Percentiles rank a stretch among this genome's conserved stretches.
These are phyloP conservation scores for Balearica regulorum DNA, from an alignment of 2,797 vertebrate species.

Conservation along the genomic window DNA sequence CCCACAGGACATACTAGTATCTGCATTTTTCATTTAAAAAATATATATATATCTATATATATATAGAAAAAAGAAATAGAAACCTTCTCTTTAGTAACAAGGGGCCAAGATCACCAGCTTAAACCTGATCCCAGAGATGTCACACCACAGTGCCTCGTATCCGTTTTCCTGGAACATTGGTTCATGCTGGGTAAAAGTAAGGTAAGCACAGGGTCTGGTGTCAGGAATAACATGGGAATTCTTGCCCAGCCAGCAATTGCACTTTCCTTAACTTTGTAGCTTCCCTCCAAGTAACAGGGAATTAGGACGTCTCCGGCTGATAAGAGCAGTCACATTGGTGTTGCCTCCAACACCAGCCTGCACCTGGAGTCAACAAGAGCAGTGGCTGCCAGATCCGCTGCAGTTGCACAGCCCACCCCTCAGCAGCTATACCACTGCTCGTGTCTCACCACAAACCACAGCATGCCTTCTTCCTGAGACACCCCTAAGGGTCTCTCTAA, in stretches of 20 bases:
- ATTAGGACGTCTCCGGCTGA: fast-evolving
- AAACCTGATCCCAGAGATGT: not conserved
- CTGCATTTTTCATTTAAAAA: not conserved
- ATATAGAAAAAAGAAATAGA: too few species aligned
- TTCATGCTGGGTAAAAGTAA: not conserved
- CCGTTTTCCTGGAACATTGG: not conserved
- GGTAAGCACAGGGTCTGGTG: not conserved
- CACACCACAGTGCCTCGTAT: not conserved
- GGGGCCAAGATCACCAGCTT: not conserved
- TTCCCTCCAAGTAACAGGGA: not conserved
- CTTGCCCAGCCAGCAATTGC: not conserved
- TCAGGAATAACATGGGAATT: not conserved
- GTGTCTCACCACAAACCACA: not conserved
- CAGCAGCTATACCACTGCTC: not conserved
- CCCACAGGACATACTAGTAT: not conserved
- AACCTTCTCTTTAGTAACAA: not conserved
- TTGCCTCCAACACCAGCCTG: not conserved
- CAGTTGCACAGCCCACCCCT: not conserved
- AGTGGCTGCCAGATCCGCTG: fast-evolving
- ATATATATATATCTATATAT: too few species aligned
- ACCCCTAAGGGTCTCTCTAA: not conserved
- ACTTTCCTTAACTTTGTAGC: not conserved
- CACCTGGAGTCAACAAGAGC: not conserved
- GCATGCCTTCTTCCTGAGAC: not conserved
- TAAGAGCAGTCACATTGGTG: not conserved